These are phyloP conservation scores for Drosophila albomicans DNA, from an alignment of 1,140 invertebrate species.

Conservation along the genomic window DNA sequence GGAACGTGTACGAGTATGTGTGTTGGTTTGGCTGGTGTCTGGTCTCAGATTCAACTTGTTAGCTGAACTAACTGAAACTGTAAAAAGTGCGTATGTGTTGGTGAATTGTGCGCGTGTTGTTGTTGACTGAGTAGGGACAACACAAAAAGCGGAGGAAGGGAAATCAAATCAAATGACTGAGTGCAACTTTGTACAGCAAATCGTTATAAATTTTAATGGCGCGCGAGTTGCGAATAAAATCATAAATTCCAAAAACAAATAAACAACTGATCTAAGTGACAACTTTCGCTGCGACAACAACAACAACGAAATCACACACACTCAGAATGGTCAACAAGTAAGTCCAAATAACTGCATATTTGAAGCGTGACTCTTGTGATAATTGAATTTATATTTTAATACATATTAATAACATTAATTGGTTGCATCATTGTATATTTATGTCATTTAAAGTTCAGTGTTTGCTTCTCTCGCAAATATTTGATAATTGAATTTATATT, in stretches of 20 bases:
- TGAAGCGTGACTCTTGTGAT: not conserved
- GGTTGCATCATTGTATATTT: not conserved
- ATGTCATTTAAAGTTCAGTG: not conserved
- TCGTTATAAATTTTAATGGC: constrained; percentile 36
- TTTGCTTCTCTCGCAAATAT: not conserved
- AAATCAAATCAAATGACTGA: constrained; percentile 21
- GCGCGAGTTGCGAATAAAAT: constrained; percentile 28
- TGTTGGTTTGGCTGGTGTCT: constrained; percentile 23
- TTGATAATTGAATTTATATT: not conserved
- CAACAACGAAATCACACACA: not conserved
- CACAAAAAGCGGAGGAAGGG: not conserved
- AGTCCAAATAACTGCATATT: constrained; percentile 32
- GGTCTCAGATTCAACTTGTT: constrained; percentile 66
- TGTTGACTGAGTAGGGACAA: constrained; percentile 9
- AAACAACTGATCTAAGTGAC: constrained; percentile 25
- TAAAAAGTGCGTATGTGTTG: constrained; percentile 73
- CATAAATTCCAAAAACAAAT: constrained; percentile 38
- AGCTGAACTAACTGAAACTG: constrained; percentile 70
- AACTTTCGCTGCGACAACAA: constrained; percentile 34
- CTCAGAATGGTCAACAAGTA: constrained; percentile 53
- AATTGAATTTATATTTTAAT: not conserved
- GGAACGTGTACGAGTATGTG: constrained; percentile 27
- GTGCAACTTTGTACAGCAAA: constrained; percentile 23
- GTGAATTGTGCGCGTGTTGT: constrained; percentile 66
- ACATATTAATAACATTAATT: not conserved